A percentile compares a stretch with the other conserved stretches of the same genome.
Conservation (phyloP, 2,797 vertebrate genomes). For the Channa striata region DNA sequence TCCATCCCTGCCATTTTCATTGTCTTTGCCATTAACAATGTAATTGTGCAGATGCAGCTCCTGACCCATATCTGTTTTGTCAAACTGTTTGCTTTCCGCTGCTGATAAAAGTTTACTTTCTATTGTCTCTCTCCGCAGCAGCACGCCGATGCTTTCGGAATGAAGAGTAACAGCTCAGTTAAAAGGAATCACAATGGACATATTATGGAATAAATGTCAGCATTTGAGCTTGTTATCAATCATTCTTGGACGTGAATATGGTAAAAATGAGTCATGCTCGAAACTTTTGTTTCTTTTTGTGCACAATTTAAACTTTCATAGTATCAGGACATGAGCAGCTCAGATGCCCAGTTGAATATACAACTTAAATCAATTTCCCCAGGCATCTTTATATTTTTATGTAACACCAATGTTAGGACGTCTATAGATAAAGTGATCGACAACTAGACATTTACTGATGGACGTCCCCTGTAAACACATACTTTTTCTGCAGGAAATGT, state of each 20-base stretch:
- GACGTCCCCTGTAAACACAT: no score
- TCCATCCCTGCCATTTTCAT: constrained; percentile 55
- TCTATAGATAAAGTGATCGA: no score
- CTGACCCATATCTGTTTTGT: constrained; percentile 76
- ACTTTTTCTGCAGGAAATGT: no score
- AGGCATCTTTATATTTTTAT: no score
- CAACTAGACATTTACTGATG: no score
- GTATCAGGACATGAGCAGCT: constrained; percentile 2
- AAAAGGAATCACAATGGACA: constrained; percentile 43
- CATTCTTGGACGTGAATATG: constrained; percentile 29
- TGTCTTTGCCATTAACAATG: constrained; percentile 74
- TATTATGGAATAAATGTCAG: constrained; percentile 42
- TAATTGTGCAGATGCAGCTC: constrained; percentile 80
- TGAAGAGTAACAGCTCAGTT: constrained; percentile 35
- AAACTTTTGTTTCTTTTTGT: constrained; percentile 49
- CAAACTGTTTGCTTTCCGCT: constrained; percentile 63
- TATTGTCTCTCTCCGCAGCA: constrained; percentile 25
- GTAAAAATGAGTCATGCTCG: constrained; percentile 2
- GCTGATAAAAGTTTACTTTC: constrained; percentile 74
- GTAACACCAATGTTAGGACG: not conserved
- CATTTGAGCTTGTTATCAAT: constrained; percentile 46
- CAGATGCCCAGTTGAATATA: constrained; percentile 1
- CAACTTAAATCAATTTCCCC: not conserved
- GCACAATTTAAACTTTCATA: constrained; percentile 29
- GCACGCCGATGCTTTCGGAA: constrained; percentile 5